Evolutionary conservation across 2,888 invertebrate genomes (phyloP), one percentile per base, ranked within the genome.

Genomic region (Torymus auratus): DNA sequence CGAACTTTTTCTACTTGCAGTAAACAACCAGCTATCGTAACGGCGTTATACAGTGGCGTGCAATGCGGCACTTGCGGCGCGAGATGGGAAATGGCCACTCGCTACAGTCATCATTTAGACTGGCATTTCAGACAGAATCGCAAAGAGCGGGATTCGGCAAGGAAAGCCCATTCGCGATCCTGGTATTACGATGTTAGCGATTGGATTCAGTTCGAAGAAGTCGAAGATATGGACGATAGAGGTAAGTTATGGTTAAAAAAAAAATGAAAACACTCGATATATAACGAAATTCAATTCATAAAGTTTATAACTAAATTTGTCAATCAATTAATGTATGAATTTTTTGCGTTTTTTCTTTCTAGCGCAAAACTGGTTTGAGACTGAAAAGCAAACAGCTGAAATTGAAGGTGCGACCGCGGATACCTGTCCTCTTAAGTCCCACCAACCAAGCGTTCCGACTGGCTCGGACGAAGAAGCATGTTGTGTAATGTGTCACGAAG

Each of bases 81-180:
- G 82, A 94, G 99, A 64, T 99, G 96, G 0, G 97, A 97, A 91
- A 95, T 96, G 88, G 96, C 96, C 10, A 95, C 96, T 84, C 94
- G 96, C 82, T 99, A 99, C 91, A 96, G 96, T 86, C 96, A 97
- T 90, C 99, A 99, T 92, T 93, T 99, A 80, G 99, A 99, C 92
- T 99, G 99, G 99, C 99, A 99, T 92, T 99, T 99, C 92, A 92
- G 98, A 0, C 97, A 97, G 91, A 99, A 99, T 92, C 92, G 97
- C 1, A 93, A 95, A 75, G 97, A 97, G 85, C 94, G 97, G 83
- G 96, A 97, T 88, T 96, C 96, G 0, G 95, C 95, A 0, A 93
- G 96, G 12, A 95, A 96, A 69, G 96, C 97, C 0, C 95, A 96
- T 87, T 95, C 95, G 41, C 92, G 98, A 2, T 94, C 95, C 86